A percentile compares a stretch with the other conserved stretches of the same genome.
phyloP scores from a whole-genome alignment of 2,797 vertebrate genomes.

The Heliangelus exortis region DNA sequence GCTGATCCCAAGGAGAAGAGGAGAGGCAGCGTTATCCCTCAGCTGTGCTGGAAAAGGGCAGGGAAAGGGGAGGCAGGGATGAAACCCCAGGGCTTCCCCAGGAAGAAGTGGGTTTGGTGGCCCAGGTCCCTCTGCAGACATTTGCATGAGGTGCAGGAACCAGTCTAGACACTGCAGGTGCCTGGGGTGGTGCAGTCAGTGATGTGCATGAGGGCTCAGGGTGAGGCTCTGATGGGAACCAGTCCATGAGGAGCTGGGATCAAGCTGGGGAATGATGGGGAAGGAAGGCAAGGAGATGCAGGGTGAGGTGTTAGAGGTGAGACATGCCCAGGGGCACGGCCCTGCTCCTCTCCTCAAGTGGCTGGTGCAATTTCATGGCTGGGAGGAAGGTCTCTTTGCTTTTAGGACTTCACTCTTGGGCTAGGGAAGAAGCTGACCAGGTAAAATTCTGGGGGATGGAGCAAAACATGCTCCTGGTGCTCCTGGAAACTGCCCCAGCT shows the following conservation, averaged over 20 bases:
- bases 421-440: fast-evolving
- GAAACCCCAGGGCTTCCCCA: not conserved
- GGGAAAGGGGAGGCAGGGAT: fast-evolving
- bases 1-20: fast-evolving
- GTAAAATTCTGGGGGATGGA: not conserved
- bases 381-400: not conserved
- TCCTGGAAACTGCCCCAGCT: not conserved
- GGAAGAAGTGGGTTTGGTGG: no score
- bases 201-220: not conserved
- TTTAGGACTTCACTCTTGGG: no score
- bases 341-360: not conserved
- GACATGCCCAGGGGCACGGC: fast-evolving
- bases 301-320: fast-evolving
- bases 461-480: fast-evolving
- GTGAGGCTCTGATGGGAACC: not conserved
- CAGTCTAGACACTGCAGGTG: slow-evolving; percentile 45
- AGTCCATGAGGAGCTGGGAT: not conserved
- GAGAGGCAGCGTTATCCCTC: fast-evolving
- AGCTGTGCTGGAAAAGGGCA: not conserved
- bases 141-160: slow-evolving; percentile 21
- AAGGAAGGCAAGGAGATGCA: not conserved
- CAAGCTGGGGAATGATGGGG: fast-evolving
- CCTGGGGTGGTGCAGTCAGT: not conserved
- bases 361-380: not conserved
- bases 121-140: fast-evolving